These are phyloP conservation scores for Saturnia pavonia DNA, from an alignment of 2,888 invertebrate genomes.

Conservation along the genomic window DNA sequence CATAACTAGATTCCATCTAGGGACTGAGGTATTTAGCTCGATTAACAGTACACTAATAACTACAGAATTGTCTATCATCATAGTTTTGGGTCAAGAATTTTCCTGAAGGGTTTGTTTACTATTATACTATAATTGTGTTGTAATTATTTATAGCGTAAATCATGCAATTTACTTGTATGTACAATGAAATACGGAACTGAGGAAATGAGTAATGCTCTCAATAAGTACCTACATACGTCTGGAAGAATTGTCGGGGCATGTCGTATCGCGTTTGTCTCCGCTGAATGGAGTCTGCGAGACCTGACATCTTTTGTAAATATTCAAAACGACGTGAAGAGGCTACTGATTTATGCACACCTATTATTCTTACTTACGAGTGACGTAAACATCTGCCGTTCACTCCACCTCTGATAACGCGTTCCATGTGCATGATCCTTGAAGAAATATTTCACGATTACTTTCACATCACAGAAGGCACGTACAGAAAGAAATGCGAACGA, in stretches of 20 bases:
- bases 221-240: constrained; percentile 2
- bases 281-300: constrained; percentile 49
- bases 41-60: neutral
- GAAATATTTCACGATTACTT: constrained; percentile 12
- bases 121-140: neutral
- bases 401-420: constrained; percentile 36
- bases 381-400: constrained; percentile 70
- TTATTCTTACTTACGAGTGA: constrained; percentile 71
- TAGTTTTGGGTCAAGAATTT: neutral
- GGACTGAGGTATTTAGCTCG: neutral
- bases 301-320: constrained; percentile 64
- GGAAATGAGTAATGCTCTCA: too few species aligned
- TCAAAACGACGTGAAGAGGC: constrained; percentile 70
- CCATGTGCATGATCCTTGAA: constrained; percentile 24
- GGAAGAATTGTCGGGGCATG: constrained; percentile 16
- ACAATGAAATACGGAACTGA: neutral
- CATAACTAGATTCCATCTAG: neutral
- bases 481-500: neutral
- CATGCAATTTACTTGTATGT: neutral
- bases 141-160: neutral
- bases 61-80: neutral
- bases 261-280: constrained; percentile 41
- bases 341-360: constrained; percentile 68
- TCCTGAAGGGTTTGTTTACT: neutral
- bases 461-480: neutral